phyloP scores from a whole-genome alignment of 2,888 invertebrate genomes.

The Diplolepis rosae region DNA sequence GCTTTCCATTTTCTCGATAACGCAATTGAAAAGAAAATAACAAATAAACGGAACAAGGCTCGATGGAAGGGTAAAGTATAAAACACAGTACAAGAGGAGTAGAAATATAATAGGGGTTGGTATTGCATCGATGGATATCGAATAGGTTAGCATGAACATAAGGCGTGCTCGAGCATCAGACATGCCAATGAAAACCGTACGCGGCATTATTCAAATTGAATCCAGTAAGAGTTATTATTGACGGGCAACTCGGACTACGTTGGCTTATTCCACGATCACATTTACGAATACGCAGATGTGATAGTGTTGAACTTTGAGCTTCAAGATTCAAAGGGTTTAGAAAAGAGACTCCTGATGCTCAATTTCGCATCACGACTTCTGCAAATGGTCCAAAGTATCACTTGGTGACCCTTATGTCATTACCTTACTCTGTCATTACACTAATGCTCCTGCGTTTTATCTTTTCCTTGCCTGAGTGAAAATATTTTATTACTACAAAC shows the following conservation, averaged over 20 bases:
- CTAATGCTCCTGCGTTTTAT: conserved; percentile 54
- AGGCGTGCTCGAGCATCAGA: conserved; percentile 65
- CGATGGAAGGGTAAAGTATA: conserved; percentile 2
- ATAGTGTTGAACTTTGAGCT: conserved; percentile 38
- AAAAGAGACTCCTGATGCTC: conserved; percentile 53
- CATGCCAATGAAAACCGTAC: conserved; percentile 71
- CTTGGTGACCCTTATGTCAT: conserved; percentile 66
- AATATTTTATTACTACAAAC: too few species aligned
- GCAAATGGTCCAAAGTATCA: conserved; percentile 60
- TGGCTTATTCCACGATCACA: conserved; percentile 61
- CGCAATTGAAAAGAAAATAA: conserved; percentile 28
- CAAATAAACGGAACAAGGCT: conserved; percentile 21
- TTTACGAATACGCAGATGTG: conserved; percentile 56
- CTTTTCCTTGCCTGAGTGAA: too few species aligned
- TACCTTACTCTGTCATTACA: conserved; percentile 64
- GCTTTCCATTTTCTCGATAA: conserved; percentile 29
- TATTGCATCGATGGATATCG: conserved; percentile 67
- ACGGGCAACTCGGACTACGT: conserved; percentile 57
- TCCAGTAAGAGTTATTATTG: conserved; percentile 72
- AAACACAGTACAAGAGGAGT: conserved; percentile 41
- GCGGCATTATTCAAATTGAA: conserved; percentile 73
- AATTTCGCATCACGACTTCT: conserved; percentile 58
- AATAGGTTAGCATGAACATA: conserved; percentile 70
- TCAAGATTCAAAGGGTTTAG: conserved; percentile 45
- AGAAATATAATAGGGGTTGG: conserved; percentile 57